Base-by-base conservation (phyloP, 2,797 vertebrate species). In the Danio albolineatus region DNA sequence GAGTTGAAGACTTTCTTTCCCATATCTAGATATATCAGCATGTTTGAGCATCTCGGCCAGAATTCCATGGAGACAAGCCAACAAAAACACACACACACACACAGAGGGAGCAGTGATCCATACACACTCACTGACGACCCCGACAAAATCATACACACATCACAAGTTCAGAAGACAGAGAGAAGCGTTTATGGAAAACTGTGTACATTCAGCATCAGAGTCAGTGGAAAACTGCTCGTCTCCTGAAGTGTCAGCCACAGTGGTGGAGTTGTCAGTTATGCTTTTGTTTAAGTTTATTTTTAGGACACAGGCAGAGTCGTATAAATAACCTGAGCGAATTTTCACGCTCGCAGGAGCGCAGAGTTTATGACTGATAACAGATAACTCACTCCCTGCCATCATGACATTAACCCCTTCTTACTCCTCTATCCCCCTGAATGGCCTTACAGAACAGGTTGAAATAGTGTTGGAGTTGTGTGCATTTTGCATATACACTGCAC, bases 251-350 rank as follows among this genome's bases (percentile, higher is more conserved):
- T 87, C 90, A 89, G 89, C 88, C 82, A 87, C 88, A 89, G 85
- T 88, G 89, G 82, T 85, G 83, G 85, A 91, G 89, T 5, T 43
- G 51, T 51, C 48, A 67, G 75, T 81, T 79, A 82, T 76, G 80
- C 76, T 86, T 88, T 87, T 86, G 90, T 89, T 86, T 83, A 74
- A 38, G 78, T 69, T 80, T 91, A 93, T 92, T 93, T 89, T 90
- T 91, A 92, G 90, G 83, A 76, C 74, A 83, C 56, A 4, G 82
- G 66, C 43, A 5, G 60, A 49, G 54, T 61, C 62, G 57, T 41
- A 59, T 59, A 80, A 73, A 77, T 67, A 79, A 65, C 66, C 57
- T 10, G 10, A 67, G 61, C 72, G 16, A 49, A 61, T 81, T 82
- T 80, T 80, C 51, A 82, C 67, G 64, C 79, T 19, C 62, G 49